These are phyloP conservation scores for Drosophila incognita DNA, from an alignment of 2,888 invertebrate species.

Conservation along the genomic window DNA sequence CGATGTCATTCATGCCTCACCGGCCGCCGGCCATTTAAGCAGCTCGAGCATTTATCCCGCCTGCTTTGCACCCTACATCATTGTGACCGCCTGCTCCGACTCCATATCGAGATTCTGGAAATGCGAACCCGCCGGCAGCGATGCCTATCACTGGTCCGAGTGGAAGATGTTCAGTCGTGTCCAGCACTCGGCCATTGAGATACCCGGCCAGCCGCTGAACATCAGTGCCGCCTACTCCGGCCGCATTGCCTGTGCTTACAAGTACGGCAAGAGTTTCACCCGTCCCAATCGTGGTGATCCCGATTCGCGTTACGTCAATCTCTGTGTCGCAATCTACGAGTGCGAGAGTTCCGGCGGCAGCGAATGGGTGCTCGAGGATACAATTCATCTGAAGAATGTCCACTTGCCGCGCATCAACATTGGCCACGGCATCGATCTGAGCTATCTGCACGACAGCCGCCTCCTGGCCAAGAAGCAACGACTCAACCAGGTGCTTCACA, in stretches of 20 bases:
- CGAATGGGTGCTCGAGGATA: conserved; percentile 97
- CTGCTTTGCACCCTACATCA: conserved; percentile 98
- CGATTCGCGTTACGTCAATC: conserved; percentile 93
- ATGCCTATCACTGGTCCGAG: conserved; percentile 91
- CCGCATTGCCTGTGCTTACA: conserved; percentile 98
- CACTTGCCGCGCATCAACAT: conserved; percentile 93
- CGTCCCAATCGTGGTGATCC: conserved; percentile 91
- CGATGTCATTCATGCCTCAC: conserved; percentile 96
- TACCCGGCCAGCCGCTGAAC: conserved; percentile 94
- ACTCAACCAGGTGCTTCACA: conserved; percentile 92
- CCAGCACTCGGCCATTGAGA: conserved; percentile 88
- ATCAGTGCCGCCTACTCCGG: conserved; percentile 99
- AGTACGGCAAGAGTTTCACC: conserved; percentile 95
- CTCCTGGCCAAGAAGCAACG: conserved; percentile 93
- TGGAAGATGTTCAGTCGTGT: conserved; percentile 94
- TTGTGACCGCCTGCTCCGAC: conserved; percentile 98
- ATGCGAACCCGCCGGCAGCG: conserved; percentile 85
- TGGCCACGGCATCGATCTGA: conserved; percentile 93
- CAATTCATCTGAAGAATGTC: conserved; percentile 96
- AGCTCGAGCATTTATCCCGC: conserved; percentile 99
- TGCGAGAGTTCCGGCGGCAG: conserved; percentile 99
- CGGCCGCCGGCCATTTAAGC: conserved; percentile 98
- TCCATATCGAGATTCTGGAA: conserved; percentile 95
- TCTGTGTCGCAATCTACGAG: conserved; percentile 98
- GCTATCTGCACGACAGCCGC: conserved; percentile 92